Base-by-base conservation (phyloP, 2,888 invertebrate species). In the Thysanoteuthis rhombus region DNA sequence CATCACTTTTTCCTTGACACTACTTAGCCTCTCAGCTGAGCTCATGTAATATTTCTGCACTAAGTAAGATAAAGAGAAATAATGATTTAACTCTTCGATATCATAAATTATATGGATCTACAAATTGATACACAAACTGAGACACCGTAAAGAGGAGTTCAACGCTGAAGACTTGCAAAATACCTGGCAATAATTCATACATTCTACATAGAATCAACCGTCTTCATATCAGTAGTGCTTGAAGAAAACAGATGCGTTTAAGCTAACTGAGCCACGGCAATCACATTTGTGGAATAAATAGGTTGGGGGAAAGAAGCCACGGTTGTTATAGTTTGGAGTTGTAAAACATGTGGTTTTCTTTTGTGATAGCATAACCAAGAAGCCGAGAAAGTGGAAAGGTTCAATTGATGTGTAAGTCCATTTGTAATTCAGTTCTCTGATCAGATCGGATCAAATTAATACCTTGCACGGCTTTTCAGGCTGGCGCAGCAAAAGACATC, bases 311-410 rank as follows among this genome's bases (percentile, higher is more conserved):
- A 75, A n/a, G 12, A 75, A n/a, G 4, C 0, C 12, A n/a, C n/a
- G 75, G 1, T n/a, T 75, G 75, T 75, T 75, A n/a, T n/a, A 75
- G 75, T 75, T 75, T n/a, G 75, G n/a, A 12, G n/a, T 75, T 75
- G 75, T 75, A 75, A 75, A 75, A 75, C 75, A 75, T 75, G 75
- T 75, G 75, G 75, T 75, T 75, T 75, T 75, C 75, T 75, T 75
- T 75, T 75, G 75, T 75, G n/a, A 75, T 75, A 16, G 75, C n/a
- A 36, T 36, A 75, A 75, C 75, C 75, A n/a, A 75, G 75, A 75
- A 36, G 75, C n/a, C 75, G 16, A 36, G 75, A 75, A 75, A 75
- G 75, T 75, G 75, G 75, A 75, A 75, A 75, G 75, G 75, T 75
- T n/a, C 75, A 75, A 75, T 75, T 75, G 75, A 75, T 75, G 75